Percentiles rank a stretch among this genome's conserved stretches.
phyloP scores from a whole-genome alignment of 2,888 invertebrate genomes.

The Parascotia fuliginaria region DNA sequence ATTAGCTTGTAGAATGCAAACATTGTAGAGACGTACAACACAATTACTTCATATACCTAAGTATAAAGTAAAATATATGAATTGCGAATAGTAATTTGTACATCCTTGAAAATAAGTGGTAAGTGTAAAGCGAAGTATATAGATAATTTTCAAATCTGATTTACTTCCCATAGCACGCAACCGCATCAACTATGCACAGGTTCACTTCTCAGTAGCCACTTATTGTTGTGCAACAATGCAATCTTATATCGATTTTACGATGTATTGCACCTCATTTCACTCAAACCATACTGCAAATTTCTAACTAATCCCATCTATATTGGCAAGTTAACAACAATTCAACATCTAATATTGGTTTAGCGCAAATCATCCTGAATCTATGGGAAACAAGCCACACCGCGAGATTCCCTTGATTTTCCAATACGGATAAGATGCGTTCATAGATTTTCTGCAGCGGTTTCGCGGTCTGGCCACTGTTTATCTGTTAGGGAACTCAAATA shows the following conservation, averaged over 20 bases:
- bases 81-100: slow-evolving; percentile 28
- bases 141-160: slow-evolving; percentile 73
- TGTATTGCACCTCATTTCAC: slow-evolving; percentile 79
- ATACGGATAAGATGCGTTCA: slow-evolving; percentile 75
- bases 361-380: slow-evolving; percentile 74
- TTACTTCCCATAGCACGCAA: slow-evolving; percentile 77
- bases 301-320: slow-evolving; percentile 61
- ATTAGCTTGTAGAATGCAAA: neutral
- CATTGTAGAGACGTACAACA: neutral
- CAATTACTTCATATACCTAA: neutral
- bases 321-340: slow-evolving; percentile 68
- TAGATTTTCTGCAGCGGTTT: slow-evolving; percentile 80
- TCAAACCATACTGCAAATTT: slow-evolving; percentile 59
- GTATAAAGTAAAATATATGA: slow-evolving; percentile 20
- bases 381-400: slow-evolving; percentile 77
- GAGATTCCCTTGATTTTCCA: slow-evolving; percentile 77
- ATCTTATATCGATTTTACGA: slow-evolving; percentile 74
- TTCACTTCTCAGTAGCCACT: slow-evolving; percentile 67
- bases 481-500: slow-evolving; percentile 75
- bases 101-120: slow-evolving; percentile 35
- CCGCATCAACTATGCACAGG: slow-evolving; percentile 71
- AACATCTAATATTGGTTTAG: slow-evolving; percentile 80
- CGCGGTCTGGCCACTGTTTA: slow-evolving; percentile 78
- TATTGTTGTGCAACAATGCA: slow-evolving; percentile 78
- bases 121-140: slow-evolving; percentile 50